Evolutionary conservation across 2,113 vertebrate species (phyloP), one percentile per base, ranked within the genome.

Genomic region (Apteryx mantelli): DNA sequence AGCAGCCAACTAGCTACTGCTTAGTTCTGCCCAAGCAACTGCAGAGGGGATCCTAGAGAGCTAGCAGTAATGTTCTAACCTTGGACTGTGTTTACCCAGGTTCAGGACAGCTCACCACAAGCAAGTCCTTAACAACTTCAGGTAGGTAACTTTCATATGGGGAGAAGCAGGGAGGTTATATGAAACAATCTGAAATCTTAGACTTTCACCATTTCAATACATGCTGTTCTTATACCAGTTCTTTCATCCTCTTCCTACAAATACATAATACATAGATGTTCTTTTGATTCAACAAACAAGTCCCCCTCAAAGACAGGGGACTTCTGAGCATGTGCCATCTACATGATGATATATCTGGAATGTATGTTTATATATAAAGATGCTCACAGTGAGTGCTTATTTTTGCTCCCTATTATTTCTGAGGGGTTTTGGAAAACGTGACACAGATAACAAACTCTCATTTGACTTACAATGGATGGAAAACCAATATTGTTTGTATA

Each of bases 81-180:
- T 16, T 34, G 19, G 1, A 9, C 34, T 75, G 15, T 84, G 14
- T 94, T 70, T 93, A 9, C 21, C 8, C 46, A 73, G 65, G 48
- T 93, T 63, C 86, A 81, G 94, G 32, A 68, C 70, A 40, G 5
- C 52, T 86, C 60, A 92, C 69, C 53, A 94, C 89, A 44, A 96
- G 14, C 66, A 53, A 65, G 38, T 13, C 61, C 82, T 46, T 83
- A 66, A 21, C 77, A 93, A 56, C 89, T 58, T 16, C 44, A 84
- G 91, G 94, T 98, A 40, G 63, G 94, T 95, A 84, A 44, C 36
- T 48, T 75, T 5, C 1, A 1, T 38, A 46, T 32, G 64, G 53
- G 63, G 15, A 40, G 30, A 66, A 78, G 53, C n/a, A 69, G 36
- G 14, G 26, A 30, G 20, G 11, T 52, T 48, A 16, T 21, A 38